Base-by-base conservation (phyloP, 2,113 vertebrate species). In the Centropus unirufus region DNA sequence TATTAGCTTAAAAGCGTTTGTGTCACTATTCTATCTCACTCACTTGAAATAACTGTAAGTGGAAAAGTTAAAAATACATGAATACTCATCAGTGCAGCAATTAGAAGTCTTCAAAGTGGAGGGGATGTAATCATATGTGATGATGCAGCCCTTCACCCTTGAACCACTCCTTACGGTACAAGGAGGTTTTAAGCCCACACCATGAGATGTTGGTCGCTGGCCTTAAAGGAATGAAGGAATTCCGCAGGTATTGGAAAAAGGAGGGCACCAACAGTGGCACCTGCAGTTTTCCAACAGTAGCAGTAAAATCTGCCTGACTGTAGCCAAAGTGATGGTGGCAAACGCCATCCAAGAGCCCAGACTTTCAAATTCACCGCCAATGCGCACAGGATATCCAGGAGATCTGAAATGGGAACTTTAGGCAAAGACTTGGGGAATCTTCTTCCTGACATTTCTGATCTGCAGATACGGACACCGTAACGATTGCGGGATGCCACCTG, bases 11-110 rank as follows among this genome's bases (percentile, higher is more conserved):
- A 51, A 69, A 72, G 42, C 36, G 11, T 55, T 44, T 44, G 44
- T 17, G 34, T 62, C 32, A 32, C 21, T 87, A 40, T 16, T 67
- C 77, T 69, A 30, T 44, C 54, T 75, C 49, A 36, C 62, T 78
- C 36, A 85, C 75, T 88, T 85, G 26, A 92, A 88, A 15, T 47
- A 85, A 63, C 44, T 63, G n/a, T 22, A 63, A 46, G 52, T 52
- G 24, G 30, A 49, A 76, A 32, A 34, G 11, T 70, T 27, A 11
- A 46, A 62, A 76, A 81, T 5, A 40, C 8, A 15, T 27, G 40
- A 81, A 34, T 69, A 52, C 26, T 36, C 81, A 7, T 66, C 32
- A 51, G 11, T 46, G 36, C 14, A 64, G n/a, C 74, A 87, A 67
- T 67, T 20, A 58, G 42, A 61, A 62, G 20, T 72, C 32, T 75